Base-by-base conservation (phyloP, 2,888 invertebrate genomes). In the Balanococcus diminutus region DNA sequence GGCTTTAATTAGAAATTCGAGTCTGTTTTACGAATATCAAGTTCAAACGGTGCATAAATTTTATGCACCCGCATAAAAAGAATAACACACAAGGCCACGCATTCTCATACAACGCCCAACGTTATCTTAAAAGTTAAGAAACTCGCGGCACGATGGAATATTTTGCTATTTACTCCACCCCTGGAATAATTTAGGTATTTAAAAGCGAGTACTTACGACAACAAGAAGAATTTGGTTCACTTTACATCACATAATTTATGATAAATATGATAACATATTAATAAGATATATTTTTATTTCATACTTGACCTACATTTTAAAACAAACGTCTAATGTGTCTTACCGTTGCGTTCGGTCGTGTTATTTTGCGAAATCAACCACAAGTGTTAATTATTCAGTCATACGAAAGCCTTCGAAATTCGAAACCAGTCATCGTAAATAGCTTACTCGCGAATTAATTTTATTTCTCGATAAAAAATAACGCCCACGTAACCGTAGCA, bases 291-390 rank as follows among this genome's bases (percentile, higher is more conserved):
- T 14, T 51, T 81, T 82, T 56, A 82, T 51, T 51, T 79, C 79
- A 79, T 79, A 85, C 85, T 85, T 85, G 85, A 85, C 85, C 85
- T 85, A 85, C 42, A 75, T 85, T 79, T 42, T n/a, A n/a, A 39
- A 51, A 42, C 31, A 79, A 85, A 79, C 46, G 19, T 79, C 36
- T 31, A 36, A 22, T 75, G 19, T 28, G 19, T 28, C 85, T 75
- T 39, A 46, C 72, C 85, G 85, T 85, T 46, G 19, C n/a, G 75
- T 81, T 75, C 39, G 9, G 28, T 25, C 28, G 25, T n/a, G 36
- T 22, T 19, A 22, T 9, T n/a, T 85, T 31, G 42, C 16, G 31
- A 51, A 82, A 82, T 32, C 46, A 31, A 56, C 72, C 72, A 39
- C n/a, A 46, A 11, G 4, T 0, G 39, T 19, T 6, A 22, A 42